These are phyloP conservation scores for Halcyon leucocephala DNA, from an alignment of 2,797 vertebrate species.

Conservation along the genomic window DNA sequence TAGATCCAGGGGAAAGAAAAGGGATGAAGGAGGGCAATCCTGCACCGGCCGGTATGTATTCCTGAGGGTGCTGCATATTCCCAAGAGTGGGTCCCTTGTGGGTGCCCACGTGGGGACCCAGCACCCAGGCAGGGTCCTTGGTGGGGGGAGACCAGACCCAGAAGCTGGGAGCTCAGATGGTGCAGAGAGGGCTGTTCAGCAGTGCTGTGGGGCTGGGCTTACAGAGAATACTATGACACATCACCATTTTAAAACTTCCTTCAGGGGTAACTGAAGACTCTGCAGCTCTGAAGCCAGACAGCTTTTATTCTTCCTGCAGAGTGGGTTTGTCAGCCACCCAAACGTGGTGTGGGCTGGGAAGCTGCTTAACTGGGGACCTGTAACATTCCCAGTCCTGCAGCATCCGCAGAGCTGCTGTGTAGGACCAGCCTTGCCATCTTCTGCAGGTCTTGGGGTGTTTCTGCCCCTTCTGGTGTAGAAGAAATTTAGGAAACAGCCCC, in stretches of 20 bases:
- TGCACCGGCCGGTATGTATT: fast-evolving
- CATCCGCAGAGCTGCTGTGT: background rate
- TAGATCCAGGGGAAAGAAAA: background rate
- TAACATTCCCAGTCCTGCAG: background rate
- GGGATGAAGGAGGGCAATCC: background rate
- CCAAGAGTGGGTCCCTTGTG: fast-evolving
- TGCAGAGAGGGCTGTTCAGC: background rate
- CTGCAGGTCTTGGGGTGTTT: background rate
- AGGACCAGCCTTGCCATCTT: background rate
- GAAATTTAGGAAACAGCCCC: background rate
- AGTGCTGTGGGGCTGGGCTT: fast-evolving
- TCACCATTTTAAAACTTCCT: background rate
- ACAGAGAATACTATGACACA: background rate
- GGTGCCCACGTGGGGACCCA: fast-evolving
- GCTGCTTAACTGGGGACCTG: fast-evolving
- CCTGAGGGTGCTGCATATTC: background rate
- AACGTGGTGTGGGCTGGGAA: background rate
- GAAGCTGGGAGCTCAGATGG: fast-evolving
- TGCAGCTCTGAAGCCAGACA: background rate
- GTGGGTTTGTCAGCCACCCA: background rate
- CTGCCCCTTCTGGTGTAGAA: background rate
- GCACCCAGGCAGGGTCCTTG: fast-evolving
- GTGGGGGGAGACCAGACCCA: fast-evolving
- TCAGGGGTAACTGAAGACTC: background rate
- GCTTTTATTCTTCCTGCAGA: background rate